Percentiles rank a stretch among this genome's conserved stretches.
Conservation (phyloP, 2,797 vertebrate genomes). For the Dendrocincla tyrannina region DNA sequence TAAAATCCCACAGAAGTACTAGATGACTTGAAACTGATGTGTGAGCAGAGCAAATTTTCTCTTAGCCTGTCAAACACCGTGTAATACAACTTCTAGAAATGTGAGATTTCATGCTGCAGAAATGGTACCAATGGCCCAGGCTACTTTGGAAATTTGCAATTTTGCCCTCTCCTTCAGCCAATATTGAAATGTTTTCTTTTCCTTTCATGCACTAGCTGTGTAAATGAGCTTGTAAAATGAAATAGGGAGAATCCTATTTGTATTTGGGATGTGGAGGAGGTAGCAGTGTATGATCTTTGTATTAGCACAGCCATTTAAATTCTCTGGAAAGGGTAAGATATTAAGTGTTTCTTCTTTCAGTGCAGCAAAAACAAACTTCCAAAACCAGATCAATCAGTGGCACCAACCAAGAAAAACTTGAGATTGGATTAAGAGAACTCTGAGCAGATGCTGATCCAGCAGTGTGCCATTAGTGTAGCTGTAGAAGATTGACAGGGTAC, state of each 20-base stretch:
- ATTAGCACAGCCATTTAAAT: background rate
- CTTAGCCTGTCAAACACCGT: background rate
- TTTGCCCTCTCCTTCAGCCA: background rate
- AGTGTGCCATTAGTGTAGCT: background rate
- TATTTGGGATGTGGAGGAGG: background rate
- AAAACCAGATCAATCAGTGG: background rate
- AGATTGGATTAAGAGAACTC: background rate
- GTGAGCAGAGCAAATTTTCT: background rate
- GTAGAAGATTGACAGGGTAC: background rate
- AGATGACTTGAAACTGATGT: background rate
- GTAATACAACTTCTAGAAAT: background rate
- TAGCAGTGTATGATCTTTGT: background rate
- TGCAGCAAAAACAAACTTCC: background rate
- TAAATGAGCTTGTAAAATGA: background rate
- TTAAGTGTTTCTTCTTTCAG: background rate
- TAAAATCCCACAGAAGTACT: background rate
- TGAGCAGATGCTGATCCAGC: background rate
- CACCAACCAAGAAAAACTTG: fast-evolving
- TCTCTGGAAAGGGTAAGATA: background rate
- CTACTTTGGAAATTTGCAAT: background rate
- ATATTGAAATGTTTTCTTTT: background rate
- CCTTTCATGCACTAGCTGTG: background rate
- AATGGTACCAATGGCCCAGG: background rate
- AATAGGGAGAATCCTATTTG: background rate
- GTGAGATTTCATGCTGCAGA: background rate